These are phyloP conservation scores for Hemichromis elongatus DNA, from an alignment of 2,113 vertebrate species.

Conservation along the genomic window DNA sequence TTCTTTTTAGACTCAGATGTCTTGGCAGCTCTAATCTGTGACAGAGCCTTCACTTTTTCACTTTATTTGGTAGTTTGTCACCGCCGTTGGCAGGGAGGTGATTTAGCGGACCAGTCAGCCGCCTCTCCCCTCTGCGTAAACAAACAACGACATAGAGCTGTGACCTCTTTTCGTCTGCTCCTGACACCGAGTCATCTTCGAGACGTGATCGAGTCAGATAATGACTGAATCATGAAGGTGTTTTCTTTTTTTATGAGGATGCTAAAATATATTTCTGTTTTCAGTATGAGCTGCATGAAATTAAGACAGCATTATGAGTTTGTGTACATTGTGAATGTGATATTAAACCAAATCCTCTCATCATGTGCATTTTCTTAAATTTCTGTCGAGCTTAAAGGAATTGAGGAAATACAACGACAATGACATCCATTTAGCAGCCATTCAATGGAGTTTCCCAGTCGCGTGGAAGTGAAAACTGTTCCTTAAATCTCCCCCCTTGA, in stretches of 20 bases:
- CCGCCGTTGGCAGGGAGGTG: neutral
- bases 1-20: neutral
- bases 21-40: neutral
- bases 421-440: neutral
- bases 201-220: neutral
- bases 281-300: neutral
- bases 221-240: neutral
- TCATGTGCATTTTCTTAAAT: neutral
- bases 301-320: neutral
- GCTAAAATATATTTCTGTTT: neutral
- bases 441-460: neutral
- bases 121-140: constrained; percentile 10
- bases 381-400: neutral
- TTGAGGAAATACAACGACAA: neutral
- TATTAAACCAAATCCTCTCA: neutral
- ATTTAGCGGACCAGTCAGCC: constrained; percentile 13
- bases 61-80: neutral
- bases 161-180: constrained; percentile 32
- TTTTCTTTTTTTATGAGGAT: neutral
- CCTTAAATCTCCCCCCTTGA: neutral
- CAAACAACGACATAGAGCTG: constrained; percentile 16
- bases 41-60: neutral
- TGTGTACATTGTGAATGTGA: neutral
- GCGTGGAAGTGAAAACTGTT: neutral
- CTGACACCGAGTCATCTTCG: neutral